Percentiles rank a stretch among this genome's conserved stretches.
phyloP scores from a whole-genome alignment of 2,797 vertebrate species.

The Otolemur crassicaudatus region DNA sequence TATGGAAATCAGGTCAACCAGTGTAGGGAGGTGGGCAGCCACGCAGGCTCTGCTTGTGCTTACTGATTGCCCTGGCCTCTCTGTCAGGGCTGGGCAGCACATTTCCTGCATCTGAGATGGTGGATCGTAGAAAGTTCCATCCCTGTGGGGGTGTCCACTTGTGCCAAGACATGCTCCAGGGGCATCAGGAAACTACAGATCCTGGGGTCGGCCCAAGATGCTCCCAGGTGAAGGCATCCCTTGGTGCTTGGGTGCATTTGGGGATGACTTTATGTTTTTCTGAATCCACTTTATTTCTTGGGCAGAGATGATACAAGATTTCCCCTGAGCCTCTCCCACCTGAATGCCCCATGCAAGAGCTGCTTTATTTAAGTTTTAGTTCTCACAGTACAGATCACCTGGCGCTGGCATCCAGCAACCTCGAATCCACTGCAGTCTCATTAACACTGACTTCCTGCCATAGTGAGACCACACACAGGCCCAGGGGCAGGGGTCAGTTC shows the following conservation, averaged over 20 bases:
- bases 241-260: fast-evolving
- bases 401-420: not conserved
- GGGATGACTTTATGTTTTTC: too few species aligned
- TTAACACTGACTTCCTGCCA: not conserved
- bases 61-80: not conserved
- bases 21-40: too few species aligned
- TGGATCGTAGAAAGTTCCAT: not conserved
- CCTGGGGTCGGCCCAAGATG: fast-evolving
- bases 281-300: too few species aligned
- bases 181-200: not conserved
- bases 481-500: not conserved
- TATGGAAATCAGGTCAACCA: too few species aligned
- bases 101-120: not conserved
- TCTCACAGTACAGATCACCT: not conserved
- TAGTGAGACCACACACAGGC: not conserved
- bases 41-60: too few species aligned
- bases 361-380: not conserved
- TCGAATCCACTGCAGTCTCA: not conserved
- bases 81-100: not conserved
- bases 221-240: not conserved
- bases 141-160: fast-evolving
- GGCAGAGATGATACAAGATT: not conserved
- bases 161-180: fast-evolving
- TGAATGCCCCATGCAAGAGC: not conserved
- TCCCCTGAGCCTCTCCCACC: not conserved